A percentile compares a stretch with the other conserved stretches of the same genome.
Conservation (phyloP, 2,113 vertebrate species). For the Clarias batrachus region DNA sequence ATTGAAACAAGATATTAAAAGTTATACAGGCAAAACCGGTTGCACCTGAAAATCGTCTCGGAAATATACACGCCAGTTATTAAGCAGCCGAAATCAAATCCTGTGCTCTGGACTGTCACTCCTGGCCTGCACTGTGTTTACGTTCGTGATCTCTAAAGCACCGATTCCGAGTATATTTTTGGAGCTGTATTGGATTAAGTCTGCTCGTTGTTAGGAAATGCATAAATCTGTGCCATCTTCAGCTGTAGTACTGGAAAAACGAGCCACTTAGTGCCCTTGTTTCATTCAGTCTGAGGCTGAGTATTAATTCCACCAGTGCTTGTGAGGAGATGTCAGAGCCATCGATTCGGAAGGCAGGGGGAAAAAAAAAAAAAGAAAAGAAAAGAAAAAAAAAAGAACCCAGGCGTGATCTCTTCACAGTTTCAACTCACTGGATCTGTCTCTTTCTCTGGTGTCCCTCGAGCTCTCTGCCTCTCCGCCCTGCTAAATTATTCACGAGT, state of each 20-base stretch:
- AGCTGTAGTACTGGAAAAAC: background rate
- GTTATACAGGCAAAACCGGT: constrained; percentile 70
- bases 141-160: background rate
- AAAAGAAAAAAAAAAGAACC: constrained; percentile 1
- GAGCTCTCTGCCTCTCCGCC: constrained; percentile 45
- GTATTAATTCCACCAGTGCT: constrained; percentile 17
- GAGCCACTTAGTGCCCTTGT: constrained; percentile 10
- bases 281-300: constrained; percentile 26
- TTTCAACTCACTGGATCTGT: constrained; percentile 32
- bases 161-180: background rate
- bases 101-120: background rate
- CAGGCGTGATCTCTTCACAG: constrained; percentile 15
- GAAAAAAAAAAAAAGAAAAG: background rate
- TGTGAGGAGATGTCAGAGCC: constrained; percentile 30
- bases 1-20: constrained; percentile 75
- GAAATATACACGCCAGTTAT: constrained; percentile 39
- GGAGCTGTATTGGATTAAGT: background rate
- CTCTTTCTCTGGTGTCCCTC: constrained; percentile 41
- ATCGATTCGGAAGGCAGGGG: constrained; percentile 27
- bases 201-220: background rate
- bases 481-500: constrained; percentile 84
- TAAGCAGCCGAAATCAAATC: background rate
- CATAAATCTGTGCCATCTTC: background rate
- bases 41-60: constrained; percentile 62
- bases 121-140: background rate